A percentile compares a stretch with the other conserved stretches of the same genome.
These are phyloP conservation scores for Phymastichus coffea DNA, from an alignment of 1,140 invertebrate genomes.

Conservation along the genomic window DNA sequence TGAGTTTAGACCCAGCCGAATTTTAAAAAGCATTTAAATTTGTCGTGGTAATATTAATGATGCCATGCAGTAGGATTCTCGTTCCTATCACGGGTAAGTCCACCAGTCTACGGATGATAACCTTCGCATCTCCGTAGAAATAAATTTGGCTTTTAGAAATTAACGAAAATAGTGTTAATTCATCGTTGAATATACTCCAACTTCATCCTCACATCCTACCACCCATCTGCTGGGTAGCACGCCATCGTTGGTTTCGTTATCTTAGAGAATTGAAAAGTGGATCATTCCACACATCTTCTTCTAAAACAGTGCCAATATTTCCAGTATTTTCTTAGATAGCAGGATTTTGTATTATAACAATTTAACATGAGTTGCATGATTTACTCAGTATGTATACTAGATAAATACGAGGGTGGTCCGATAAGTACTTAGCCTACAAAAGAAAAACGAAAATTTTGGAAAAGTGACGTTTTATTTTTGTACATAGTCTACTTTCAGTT, in stretches of 20 bases:
- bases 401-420: not conserved
- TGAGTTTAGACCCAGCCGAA: too few relatives aligned
- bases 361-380: not conserved
- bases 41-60: too few relatives aligned
- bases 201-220: not conserved
- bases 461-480: too few relatives aligned
- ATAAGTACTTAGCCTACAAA: too few relatives aligned
- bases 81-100: not conserved
- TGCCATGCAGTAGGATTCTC: too few relatives aligned
- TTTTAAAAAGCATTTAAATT: too few relatives aligned
- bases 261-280: not conserved
- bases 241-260: not conserved
- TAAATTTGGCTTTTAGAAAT: not conserved
- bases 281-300: too few relatives aligned
- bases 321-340: not conserved
- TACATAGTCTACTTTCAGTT: too few relatives aligned
- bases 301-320: not conserved
- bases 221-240: not conserved
- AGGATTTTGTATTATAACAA: not conserved
- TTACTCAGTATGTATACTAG: not conserved
- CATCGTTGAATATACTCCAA: not conserved
- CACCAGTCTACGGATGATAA: not conserved
- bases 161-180: not conserved
- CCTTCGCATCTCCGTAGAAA: not conserved
- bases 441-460: too few relatives aligned